phyloP scores from a whole-genome alignment of 2,888 invertebrate species.

The Tiliacea aurago region DNA sequence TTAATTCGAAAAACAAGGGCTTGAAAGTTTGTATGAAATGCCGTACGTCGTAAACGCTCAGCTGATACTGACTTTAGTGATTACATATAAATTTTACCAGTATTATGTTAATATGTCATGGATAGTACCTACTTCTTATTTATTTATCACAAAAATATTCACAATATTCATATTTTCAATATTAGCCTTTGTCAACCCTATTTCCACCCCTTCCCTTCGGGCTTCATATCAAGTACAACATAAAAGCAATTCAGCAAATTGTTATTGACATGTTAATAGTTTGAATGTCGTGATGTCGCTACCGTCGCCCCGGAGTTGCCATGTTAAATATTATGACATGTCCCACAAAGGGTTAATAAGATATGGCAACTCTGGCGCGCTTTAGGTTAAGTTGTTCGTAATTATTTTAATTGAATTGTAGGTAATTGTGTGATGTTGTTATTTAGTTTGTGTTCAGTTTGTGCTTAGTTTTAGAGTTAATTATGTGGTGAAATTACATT shows the following conservation, averaged over 20 bases:
- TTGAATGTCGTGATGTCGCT: conserved; percentile 77
- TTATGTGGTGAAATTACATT: conserved; percentile 21
- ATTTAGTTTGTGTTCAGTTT: conserved; percentile 21
- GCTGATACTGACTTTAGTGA: too few relatives aligned
- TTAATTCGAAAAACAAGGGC: too few relatives aligned
- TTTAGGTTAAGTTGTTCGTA: conserved; percentile 51
- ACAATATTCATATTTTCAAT: not conserved
- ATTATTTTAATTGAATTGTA: conserved; percentile 52
- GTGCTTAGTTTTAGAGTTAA: conserved; percentile 3
- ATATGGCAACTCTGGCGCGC: conserved; percentile 32
- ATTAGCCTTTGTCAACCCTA: conserved; percentile 74
- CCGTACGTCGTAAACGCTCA: too few relatives aligned
- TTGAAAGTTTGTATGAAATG: too few relatives aligned
- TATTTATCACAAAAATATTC: not conserved
- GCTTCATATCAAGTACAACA: conserved; percentile 81
- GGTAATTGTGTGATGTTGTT: conserved; percentile 26
- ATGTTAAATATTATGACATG: conserved; percentile 63
- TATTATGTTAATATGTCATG: too few relatives aligned
- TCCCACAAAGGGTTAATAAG: conserved; percentile 58
- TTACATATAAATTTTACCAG: too few relatives aligned
- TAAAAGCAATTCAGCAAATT: conserved; percentile 89
- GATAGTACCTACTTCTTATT: too few relatives aligned
- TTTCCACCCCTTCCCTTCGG: conserved; percentile 78
- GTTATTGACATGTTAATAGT: conserved; percentile 89
- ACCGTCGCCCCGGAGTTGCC: conserved; percentile 55